Evolutionary conservation across 2,888 invertebrate genomes (phyloP).

Genomic region (Polyommatus iphigenia): DNA sequence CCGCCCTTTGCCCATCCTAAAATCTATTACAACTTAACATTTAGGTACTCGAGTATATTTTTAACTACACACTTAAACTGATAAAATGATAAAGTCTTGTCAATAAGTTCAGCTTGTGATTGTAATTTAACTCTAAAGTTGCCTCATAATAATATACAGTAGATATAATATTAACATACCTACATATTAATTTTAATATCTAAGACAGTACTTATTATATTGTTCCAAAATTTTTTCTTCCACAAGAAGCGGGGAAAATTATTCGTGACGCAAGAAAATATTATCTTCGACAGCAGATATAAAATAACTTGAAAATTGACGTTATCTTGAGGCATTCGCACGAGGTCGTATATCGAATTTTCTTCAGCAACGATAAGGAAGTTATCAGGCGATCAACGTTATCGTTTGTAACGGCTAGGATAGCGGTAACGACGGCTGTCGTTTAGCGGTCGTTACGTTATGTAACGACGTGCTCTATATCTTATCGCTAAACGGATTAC

Average conservation of each 20-base stretch:
- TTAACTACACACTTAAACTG: too few relatives aligned
- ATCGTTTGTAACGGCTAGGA: conserved; percentile 47
- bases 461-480: conserved; percentile 40
- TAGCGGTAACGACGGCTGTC: conserved; percentile 45
- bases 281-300: not conserved
- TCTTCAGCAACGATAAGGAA: conserved; percentile 3
- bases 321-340: not conserved
- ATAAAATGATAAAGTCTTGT: too few relatives aligned
- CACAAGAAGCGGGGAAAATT: not conserved
- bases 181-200: too few relatives aligned
- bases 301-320: not conserved
- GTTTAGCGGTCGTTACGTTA: conserved; percentile 50
- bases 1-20: too few relatives aligned
- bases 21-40: too few relatives aligned
- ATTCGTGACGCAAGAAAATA: not conserved
- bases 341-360: not conserved
- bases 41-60: too few relatives aligned
- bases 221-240: too few relatives aligned
- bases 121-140: too few relatives aligned
- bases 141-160: too few relatives aligned
- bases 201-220: too few relatives aligned
- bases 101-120: too few relatives aligned
- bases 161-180: too few relatives aligned
- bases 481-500: conserved; percentile 30
- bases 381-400: not conserved